Percentiles rank a stretch among this genome's conserved stretches.
These are phyloP conservation scores for Eilema caniola DNA, from an alignment of 2,888 invertebrate species.

Conservation along the genomic window DNA sequence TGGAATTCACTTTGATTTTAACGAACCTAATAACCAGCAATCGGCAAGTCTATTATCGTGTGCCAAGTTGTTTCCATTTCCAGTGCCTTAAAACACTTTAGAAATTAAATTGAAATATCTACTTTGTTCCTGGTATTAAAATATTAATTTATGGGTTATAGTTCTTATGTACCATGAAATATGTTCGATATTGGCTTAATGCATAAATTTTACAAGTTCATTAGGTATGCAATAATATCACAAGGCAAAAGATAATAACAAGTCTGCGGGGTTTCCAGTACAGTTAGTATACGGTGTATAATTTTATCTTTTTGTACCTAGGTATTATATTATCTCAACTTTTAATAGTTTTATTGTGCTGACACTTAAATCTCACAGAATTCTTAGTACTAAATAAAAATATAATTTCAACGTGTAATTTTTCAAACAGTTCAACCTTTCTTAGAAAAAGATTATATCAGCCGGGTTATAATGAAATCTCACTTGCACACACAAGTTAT, in stretches of 20 bases:
- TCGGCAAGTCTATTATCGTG: not conserved
- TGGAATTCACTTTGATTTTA: not conserved
- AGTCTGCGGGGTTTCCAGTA: slow-evolving; percentile 27
- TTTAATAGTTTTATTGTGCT: not conserved
- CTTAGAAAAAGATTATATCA: too few relatives aligned
- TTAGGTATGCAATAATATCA: not conserved
- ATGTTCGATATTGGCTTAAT: not conserved
- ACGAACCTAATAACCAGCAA: not conserved
- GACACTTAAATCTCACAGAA: not conserved
- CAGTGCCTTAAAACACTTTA: not conserved
- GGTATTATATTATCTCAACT: slow-evolving; percentile 3
- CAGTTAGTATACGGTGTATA: slow-evolving; percentile 22
- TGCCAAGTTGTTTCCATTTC: not conserved
- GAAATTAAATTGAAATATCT: not conserved
- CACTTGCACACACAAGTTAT: too few relatives aligned
- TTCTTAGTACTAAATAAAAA: not conserved
- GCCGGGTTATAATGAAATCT: too few relatives aligned
- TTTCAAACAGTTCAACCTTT: not conserved
- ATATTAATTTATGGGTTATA: not conserved
- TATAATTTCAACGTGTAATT: not conserved
- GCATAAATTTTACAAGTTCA: not conserved
- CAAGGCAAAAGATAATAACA: slow-evolving; percentile 24
- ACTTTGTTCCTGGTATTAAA: not conserved
- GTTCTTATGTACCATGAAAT: not conserved
- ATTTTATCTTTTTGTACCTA: slow-evolving; percentile 21